Conservation (phyloP, 2,888 invertebrate species). For the Pyrochroa serraticornis region DNA sequence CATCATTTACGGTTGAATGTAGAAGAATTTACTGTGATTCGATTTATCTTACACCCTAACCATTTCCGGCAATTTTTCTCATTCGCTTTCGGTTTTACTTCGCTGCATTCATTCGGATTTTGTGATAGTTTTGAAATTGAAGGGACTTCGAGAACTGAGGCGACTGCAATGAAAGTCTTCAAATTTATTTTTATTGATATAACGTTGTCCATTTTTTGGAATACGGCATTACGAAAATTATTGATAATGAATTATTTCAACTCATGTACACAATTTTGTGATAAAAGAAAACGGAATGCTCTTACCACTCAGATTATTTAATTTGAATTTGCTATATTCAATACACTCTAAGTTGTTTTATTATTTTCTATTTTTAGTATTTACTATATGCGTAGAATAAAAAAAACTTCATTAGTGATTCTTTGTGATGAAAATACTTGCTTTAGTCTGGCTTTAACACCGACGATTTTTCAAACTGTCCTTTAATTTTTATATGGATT, state of each 20-base stretch:
- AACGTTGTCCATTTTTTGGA: too few relatives aligned
- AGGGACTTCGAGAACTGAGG: conserved; percentile 18
- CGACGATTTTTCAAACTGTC: too few relatives aligned
- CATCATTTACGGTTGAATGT: conserved; percentile 45
- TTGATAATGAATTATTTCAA: conserved; percentile 42
- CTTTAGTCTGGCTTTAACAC: too few relatives aligned
- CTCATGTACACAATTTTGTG: too few relatives aligned
- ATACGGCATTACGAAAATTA: conserved; percentile 17
- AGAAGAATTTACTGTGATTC: conserved; percentile 47
- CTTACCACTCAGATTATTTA: neutral
- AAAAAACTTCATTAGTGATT: too few relatives aligned
- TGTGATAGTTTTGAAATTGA: conserved; percentile 27
- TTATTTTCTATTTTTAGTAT: too few relatives aligned
- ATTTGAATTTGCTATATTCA: conserved; percentile 2
- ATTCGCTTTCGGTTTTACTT: conserved; percentile 42
- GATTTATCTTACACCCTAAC: conserved; percentile 47
- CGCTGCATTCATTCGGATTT: conserved; percentile 31
- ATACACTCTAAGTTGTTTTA: too few relatives aligned
- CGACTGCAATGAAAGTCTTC: conserved; percentile 1
- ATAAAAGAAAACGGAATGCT: neutral
- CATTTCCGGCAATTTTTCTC: conserved; percentile 41
- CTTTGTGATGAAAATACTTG: too few relatives aligned
- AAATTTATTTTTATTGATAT: neutral
- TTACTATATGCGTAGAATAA: too few relatives aligned
- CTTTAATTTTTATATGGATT: neutral